phyloP scores from a whole-genome alignment of 1,140 invertebrate species.

The Cotesia glomerata region DNA sequence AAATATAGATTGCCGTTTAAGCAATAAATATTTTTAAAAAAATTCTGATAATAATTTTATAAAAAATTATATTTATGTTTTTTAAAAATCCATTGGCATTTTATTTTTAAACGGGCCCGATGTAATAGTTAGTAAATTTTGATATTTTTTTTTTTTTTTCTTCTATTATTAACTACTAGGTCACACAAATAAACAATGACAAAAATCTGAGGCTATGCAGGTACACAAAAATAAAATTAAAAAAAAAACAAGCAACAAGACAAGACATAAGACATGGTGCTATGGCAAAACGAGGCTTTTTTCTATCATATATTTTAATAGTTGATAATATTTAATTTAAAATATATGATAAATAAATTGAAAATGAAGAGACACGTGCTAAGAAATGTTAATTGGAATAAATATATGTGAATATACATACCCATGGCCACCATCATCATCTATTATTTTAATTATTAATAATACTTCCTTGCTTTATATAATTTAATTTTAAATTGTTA shows the following conservation, averaged over 20 bases:
- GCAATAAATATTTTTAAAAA: constrained; percentile 54
- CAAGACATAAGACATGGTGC: constrained; percentile 12
- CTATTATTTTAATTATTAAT: constrained; percentile 48
- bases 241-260: constrained; percentile 8
- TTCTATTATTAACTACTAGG: neutral
- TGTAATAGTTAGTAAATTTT: neutral
- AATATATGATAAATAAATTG: constrained; percentile 13
- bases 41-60: constrained; percentile 24
- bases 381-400: constrained; percentile 33
- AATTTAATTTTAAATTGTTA: constrained; percentile 40
- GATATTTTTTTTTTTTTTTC: no score
- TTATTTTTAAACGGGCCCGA: constrained; percentile 1
- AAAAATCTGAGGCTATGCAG: constrained; percentile 13
- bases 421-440: constrained; percentile 64
- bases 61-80: neutral
- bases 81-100: constrained; percentile 29
- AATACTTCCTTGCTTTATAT: no score
- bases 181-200: constrained; percentile 17
- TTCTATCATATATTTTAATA: constrained; percentile 1
- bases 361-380: constrained; percentile 29
- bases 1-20: constrained; percentile 33
- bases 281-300: neutral
- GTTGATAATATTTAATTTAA: constrained; percentile 9
- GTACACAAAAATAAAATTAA: constrained; percentile 18
- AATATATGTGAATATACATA: constrained; percentile 51